Percentiles rank a stretch among this genome's conserved stretches.
Conservation (phyloP, 2,797 vertebrate species). For the Enteromius viviparus region DNA sequence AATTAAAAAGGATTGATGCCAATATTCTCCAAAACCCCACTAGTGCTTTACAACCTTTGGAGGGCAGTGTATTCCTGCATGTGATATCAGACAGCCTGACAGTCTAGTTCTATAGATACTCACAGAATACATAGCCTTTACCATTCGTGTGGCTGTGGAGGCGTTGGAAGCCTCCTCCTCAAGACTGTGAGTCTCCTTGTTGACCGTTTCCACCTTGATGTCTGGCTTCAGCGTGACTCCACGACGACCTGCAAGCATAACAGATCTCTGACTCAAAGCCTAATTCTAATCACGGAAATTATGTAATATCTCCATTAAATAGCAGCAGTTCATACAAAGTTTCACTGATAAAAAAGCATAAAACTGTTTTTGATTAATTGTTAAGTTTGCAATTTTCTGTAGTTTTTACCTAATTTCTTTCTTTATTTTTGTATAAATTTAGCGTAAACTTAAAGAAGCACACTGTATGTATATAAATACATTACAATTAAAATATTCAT, state of each 20-base stretch:
- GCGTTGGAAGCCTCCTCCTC: slow-evolving; percentile 90
- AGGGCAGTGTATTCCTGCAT: background rate
- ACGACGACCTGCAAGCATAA: slow-evolving; percentile 81
- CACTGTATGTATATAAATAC: background rate
- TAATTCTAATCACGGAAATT: background rate
- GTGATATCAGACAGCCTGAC: slow-evolving; percentile 38
- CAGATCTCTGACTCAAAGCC: slow-evolving; percentile 33
- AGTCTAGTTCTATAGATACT: slow-evolving; percentile 62
- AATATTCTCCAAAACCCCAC: too few species aligned
- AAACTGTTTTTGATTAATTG: background rate
- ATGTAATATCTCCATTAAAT: background rate
- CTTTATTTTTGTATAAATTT: background rate
- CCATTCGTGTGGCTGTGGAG: slow-evolving; percentile 91
- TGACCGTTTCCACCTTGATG: slow-evolving; percentile 96
- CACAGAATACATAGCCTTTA: slow-evolving; percentile 96
- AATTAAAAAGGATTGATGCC: too few species aligned
- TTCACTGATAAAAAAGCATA: background rate
- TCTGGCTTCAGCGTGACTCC: slow-evolving; percentile 94
- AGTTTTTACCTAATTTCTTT: background rate
- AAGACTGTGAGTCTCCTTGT: slow-evolving; percentile 89
- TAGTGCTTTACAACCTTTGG: too few species aligned
- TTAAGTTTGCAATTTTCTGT: background rate
- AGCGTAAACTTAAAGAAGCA: background rate
- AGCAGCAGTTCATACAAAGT: background rate
- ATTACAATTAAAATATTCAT: background rate